A percentile compares a stretch with the other conserved stretches of the same genome.
Conservation (phyloP, 1,140 invertebrate species). For the Drosophila willistoni region DNA sequence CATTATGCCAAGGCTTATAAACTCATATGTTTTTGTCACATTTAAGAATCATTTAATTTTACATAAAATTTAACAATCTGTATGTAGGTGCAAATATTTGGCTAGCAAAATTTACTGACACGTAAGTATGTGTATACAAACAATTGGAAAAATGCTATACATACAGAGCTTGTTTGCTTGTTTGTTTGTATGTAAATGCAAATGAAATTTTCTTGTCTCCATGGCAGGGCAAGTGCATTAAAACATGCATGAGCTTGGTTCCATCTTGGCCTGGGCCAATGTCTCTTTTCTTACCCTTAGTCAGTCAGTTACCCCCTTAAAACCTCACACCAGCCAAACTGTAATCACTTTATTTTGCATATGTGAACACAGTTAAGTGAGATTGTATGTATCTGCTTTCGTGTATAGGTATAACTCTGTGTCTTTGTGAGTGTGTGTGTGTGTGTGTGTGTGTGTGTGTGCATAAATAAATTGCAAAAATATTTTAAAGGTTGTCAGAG, state of each 20-base stretch:
- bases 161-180: slow-evolving; percentile 14
- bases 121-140: slow-evolving; percentile 32
- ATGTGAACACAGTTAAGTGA: slow-evolving; percentile 66
- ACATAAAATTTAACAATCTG: slow-evolving; percentile 45
- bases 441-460: slow-evolving; percentile 23
- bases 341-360: slow-evolving; percentile 79
- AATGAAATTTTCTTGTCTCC: slow-evolving; percentile 65
- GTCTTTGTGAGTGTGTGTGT: background rate
- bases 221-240: slow-evolving; percentile 58
- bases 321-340: slow-evolving; percentile 16
- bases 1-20: background rate
- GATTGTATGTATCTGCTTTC: slow-evolving; percentile 42
- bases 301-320: background rate
- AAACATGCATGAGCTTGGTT: slow-evolving; percentile 57
- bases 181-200: slow-evolving; percentile 57
- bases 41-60: slow-evolving; percentile 50
- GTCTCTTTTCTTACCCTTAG: slow-evolving; percentile 5
- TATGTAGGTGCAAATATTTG: slow-evolving; percentile 63
- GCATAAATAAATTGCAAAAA: slow-evolving; percentile 72
- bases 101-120: slow-evolving; percentile 38
- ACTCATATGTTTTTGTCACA: slow-evolving; percentile 16
- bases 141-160: slow-evolving; percentile 45
- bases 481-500: slow-evolving; percentile 76
- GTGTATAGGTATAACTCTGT: slow-evolving; percentile 5
- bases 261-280: slow-evolving; percentile 36